Evolutionary conservation across 2,113 vertebrate genomes (phyloP).

Genomic region (Lota lota): DNA sequence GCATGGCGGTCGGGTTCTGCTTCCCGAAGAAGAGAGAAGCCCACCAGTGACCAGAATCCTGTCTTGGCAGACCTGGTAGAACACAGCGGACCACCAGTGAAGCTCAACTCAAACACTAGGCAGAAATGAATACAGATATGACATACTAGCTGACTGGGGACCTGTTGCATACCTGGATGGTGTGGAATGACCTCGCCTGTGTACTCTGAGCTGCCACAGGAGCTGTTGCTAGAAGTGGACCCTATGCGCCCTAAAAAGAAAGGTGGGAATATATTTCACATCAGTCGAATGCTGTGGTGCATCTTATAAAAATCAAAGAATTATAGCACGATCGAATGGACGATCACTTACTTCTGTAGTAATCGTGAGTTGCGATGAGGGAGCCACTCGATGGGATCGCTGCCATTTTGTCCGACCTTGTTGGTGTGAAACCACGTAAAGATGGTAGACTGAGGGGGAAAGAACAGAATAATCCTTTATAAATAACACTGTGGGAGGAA

Average conservation of each 20-base stretch:
- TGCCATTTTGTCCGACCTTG: slow-evolving; percentile 80
- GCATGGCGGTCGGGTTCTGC: slow-evolving; percentile 71
- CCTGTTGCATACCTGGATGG: slow-evolving; percentile 74
- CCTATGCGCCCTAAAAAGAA: slow-evolving; percentile 84
- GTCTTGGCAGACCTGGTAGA: slow-evolving; percentile 82
- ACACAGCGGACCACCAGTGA: not conserved
- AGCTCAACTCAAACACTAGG: not conserved
- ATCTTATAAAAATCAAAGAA: not conserved
- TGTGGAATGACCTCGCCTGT: slow-evolving; percentile 87
- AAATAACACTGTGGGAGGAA: not conserved
- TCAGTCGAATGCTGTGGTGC: not conserved
- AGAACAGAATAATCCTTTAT: not conserved
- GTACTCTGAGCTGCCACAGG: slow-evolving; percentile 85
- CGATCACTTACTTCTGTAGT: slow-evolving; percentile 84
- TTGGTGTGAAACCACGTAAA: slow-evolving; percentile 41
- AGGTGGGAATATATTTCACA: accelerated
- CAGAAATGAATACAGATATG: not conserved
- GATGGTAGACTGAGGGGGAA: slow-evolving; percentile 44
- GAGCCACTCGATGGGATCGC: slow-evolving; percentile 93
- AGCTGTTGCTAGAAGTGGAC: slow-evolving; percentile 91
- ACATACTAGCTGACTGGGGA: not conserved
- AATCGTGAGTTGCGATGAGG: slow-evolving; percentile 91
- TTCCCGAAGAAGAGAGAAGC: slow-evolving; percentile 91
- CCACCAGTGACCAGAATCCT: slow-evolving; percentile 94
- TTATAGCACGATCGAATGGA: not conserved